Base-by-base conservation (phyloP, 2,888 invertebrate genomes). In the Syritta pipiens region DNA sequence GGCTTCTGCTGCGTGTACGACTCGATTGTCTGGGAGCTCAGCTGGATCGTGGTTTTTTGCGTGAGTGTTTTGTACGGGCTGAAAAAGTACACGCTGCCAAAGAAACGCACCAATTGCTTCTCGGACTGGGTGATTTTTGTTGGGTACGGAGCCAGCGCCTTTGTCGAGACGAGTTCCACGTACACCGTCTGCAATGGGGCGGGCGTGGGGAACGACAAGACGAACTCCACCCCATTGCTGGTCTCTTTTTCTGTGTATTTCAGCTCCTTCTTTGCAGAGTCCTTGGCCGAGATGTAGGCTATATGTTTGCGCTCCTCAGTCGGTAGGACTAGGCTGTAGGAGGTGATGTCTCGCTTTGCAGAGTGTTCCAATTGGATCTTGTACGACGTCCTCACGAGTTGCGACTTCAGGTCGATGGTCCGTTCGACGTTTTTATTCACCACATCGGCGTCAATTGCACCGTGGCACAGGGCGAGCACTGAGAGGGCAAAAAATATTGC, bases 111-210 rank as follows among this genome's bases (percentile, higher is more conserved):
- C 81, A 97, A 90, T 86, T 99, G 99, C 84, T 96, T 96, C 85
- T 99, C 99, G 79, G 95, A 93, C 88, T 99, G 99, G 0, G 93
- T 91, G 75, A 99, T 97, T 83, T 94, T 92, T 6, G 93, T 93
- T 1, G 99, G 99, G 89, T 95, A 95, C 0, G 99, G 96, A 24
- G 90, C 87, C 22, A 98, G 90, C 10, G 93, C 91, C 85, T 96
- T 94, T 0, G 94, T 93, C 51, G 93, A 93, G 0, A 96, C 92
- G 5, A 92, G 90, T 85, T 97, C 96, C 0, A 96, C 89, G 24
- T 84, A 81, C 5, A 89, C 32, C 0, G 84, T 84, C 71, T 87
- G 86, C n/a, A 82, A 85, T n/a, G 84, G 69, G 1, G 84, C 68
- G 4, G 82, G 69, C 10, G 76, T 81, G 28, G 91, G 90, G 17